Evolutionary conservation across 2,797 vertebrate genomes (phyloP), one percentile per base, ranked within the genome.

Genomic region (Alca torda): DNA sequence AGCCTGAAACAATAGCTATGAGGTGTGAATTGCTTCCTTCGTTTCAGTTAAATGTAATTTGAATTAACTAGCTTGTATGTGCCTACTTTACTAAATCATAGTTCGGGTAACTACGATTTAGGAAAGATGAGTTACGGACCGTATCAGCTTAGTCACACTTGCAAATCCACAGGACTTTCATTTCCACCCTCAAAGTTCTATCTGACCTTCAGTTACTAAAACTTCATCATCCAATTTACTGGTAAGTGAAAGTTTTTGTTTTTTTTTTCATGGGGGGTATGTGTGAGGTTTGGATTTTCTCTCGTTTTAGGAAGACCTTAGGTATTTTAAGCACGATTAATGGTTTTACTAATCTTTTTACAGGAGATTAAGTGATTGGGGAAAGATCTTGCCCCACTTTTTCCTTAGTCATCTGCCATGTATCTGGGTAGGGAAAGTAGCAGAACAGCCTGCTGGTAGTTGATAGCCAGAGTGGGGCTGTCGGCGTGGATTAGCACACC

Each of bases 11-110:
- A 97, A 96, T 96, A 89, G 89, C 79, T 88, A 13, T 86, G 92
- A 93, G 69, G 89, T 95, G 96, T 86, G 89, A 96, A 95, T 91
- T 94, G 73, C 82, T 96, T 97, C 95, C 96, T 96, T 97, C 54
- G 83, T 91, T 95, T 91, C 73, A 65, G 65, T 72, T 84, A 78
- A 85, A 72, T 37, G 43, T 81, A 93, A 96, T 91, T 95, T 93
- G 84, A 78, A 72, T 92, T 96, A 88, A 81, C 61, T 83, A 72
- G 33, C n/a, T 84, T 39, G 7, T 75, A 21, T 7, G 25, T 30
- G 13, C 4, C 11, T 50, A 6, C 59, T 83, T 94, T 85, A 39
- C 46, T 81, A 48, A 72, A 57, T 87, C 12, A 3, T 25, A 60
- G 28, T 23, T 73, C 20, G 31, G 11, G 25, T 89, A 61, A 67